Percentiles rank a stretch among this genome's conserved stretches.
These are phyloP conservation scores for Plectus sambesii DNA, from an alignment of 1,140 invertebrate species.

Conservation along the genomic window DNA sequence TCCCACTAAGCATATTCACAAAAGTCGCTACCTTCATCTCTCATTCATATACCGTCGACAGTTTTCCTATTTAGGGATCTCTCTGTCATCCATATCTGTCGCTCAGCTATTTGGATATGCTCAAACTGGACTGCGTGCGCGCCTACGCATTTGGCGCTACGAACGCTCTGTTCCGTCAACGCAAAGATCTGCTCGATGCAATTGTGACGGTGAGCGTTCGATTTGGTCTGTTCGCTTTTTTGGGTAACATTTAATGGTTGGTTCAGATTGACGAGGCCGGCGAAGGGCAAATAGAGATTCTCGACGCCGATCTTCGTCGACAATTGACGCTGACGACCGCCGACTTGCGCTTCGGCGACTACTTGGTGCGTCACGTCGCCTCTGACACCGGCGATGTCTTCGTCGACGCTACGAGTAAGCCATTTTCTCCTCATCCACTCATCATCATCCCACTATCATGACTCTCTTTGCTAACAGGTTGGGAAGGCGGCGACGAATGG, in stretches of 20 bases:
- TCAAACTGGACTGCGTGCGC: constrained; percentile 72
- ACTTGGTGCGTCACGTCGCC: constrained; percentile 71
- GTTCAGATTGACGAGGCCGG: constrained; percentile 51
- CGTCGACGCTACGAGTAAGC: constrained; percentile 59
- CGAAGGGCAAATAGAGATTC: constrained; percentile 71
- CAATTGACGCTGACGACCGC: constrained; percentile 78
- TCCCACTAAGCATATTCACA: constrained; percentile 74
- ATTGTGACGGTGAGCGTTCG: constrained; percentile 63
- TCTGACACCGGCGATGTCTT: constrained; percentile 65
- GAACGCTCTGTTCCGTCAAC: constrained; percentile 91
- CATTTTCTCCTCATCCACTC: constrained; percentile 5
- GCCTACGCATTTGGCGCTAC: constrained; percentile 91
- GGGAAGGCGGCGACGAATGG: constrained; percentile 89
- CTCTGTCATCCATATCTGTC: constrained; percentile 90
- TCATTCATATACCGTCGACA: constrained; percentile 20
- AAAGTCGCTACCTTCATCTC: constrained; percentile 53
- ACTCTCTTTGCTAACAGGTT: constrained; percentile 48
- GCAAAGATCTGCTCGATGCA: constrained; percentile 78
- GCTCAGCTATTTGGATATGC: constrained; percentile 79
- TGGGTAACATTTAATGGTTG: background rate
- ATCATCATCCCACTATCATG: constrained; percentile 5
- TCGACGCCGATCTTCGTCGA: constrained; percentile 67
- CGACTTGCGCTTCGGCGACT: constrained; percentile 87
- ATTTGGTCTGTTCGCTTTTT: constrained; percentile 11
- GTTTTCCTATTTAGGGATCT: constrained; percentile 58